Conservation (phyloP, 2,113 vertebrate genomes). For the Oryzias curvinotus region DNA sequence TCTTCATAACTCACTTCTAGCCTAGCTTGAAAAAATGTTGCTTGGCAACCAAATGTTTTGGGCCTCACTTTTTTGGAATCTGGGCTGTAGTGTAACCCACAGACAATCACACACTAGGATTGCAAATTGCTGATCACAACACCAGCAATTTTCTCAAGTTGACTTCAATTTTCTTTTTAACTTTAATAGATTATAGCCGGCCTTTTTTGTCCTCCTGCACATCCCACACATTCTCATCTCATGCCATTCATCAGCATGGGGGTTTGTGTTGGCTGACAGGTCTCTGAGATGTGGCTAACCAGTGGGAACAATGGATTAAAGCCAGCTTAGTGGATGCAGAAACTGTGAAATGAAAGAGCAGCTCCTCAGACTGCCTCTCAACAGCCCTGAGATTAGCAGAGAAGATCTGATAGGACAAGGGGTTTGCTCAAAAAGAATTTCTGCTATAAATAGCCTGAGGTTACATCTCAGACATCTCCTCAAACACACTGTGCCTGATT, state of each 20-base stretch:
- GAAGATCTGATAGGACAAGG: conserved; percentile 41
- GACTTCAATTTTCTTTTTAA: no score
- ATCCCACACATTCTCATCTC: conserved; percentile 1
- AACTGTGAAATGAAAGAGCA: conserved; percentile 58
- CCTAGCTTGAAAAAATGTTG: conserved; percentile 62
- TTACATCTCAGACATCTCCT: conserved; percentile 46
- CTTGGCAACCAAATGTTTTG: conserved; percentile 80
- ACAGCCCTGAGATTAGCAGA: conserved; percentile 30
- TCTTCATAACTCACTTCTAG: conserved; percentile 64
- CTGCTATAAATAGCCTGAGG: conserved; percentile 58
- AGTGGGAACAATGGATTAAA: conserved; percentile 51
- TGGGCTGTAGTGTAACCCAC: neutral
- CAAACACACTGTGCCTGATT: conserved; percentile 44
- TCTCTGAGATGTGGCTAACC: conserved; percentile 62
- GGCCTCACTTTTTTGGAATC: conserved; percentile 49
- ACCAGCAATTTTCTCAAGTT: no score
- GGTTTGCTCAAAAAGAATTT: conserved; percentile 41
- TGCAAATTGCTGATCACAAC: no score
- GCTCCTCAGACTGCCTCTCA: conserved; percentile 47
- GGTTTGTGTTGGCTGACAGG: conserved; percentile 32
- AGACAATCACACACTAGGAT: neutral
- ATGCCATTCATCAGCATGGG: conserved; percentile 22
- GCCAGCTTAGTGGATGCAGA: conserved; percentile 44
- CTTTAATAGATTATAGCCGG: no score
- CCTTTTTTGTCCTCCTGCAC: no score